Evolutionary conservation across 2,797 vertebrate species (phyloP).

Genomic region (Enteromius thamalakanensis): DNA sequence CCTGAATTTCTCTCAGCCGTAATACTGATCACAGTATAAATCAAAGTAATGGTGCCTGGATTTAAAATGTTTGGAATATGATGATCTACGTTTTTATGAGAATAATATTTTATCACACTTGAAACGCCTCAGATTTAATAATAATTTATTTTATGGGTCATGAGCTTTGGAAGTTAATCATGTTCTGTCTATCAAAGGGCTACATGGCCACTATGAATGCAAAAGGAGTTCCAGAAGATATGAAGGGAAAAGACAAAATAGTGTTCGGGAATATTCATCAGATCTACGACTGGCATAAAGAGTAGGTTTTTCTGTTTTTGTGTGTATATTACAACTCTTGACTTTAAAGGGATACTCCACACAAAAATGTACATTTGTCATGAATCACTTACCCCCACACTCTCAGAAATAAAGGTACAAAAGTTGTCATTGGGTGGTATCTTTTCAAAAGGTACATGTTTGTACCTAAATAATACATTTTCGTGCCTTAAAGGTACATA

Average conservation of each 20-base stretch:
- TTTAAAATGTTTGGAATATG: slow-evolving; percentile 18
- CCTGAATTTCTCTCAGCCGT: slow-evolving; percentile 30
- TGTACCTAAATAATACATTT: no score
- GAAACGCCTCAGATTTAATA: slow-evolving; percentile 20
- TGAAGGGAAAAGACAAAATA: slow-evolving; percentile 99
- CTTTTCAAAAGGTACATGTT: no score
- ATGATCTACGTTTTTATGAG: slow-evolving; percentile 22
- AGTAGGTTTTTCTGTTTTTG: slow-evolving; percentile 80
- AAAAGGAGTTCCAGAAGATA: slow-evolving; percentile 92
- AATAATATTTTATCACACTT: slow-evolving; percentile 5
- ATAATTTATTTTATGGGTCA: slow-evolving; percentile 28
- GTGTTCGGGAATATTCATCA: slow-evolving; percentile 99
- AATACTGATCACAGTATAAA: slow-evolving; percentile 24
- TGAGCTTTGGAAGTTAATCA: slow-evolving; percentile 12
- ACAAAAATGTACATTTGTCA: no score
- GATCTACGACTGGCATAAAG: slow-evolving; percentile 99
- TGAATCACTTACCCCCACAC: no score
- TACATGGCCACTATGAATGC: slow-evolving; percentile 95
- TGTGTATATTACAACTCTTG: background rate
- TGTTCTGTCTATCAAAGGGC: slow-evolving; percentile 76
- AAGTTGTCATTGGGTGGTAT: no score
- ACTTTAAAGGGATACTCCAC: no score
- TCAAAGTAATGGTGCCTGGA: slow-evolving; percentile 42
- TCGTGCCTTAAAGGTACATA: no score
- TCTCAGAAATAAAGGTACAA: no score